Base-by-base conservation (phyloP, 2,113 vertebrate species). In the Aramus guarauna region DNA sequence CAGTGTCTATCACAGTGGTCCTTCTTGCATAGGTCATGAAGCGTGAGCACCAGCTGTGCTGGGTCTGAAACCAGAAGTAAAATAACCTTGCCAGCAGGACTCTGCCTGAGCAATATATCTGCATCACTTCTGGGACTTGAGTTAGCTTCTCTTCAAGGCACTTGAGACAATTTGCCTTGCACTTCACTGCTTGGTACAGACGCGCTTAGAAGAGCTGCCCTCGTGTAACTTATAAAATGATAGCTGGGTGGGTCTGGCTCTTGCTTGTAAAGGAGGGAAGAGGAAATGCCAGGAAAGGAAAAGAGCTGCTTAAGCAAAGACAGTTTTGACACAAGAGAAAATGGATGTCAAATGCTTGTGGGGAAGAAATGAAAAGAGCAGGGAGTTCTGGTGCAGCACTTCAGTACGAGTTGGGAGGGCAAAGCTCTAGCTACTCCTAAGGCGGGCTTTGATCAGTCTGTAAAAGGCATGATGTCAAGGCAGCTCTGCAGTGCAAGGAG, bases 81-180 rank as follows among this genome's bases (percentile, higher is more conserved):
- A 92, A 89, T 15, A 89, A 87, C 14, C 34, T 81, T 0, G 0
- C 37, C 36, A 9, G 7, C 32, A 50, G 76, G 43, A n/a, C 37
- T 92, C 30, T 93, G 67, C 72, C 88, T 55, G 34, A 92, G 89
- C 80, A 76, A 62, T 79, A 21, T 41, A 64, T 91, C 84, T 90
- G 56, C 50, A 62, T 85, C 48, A 11, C 53, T 90, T 91, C 77
- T 88, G 62, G 74, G 77, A 60, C 1, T 15, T 73, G 81, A 91
- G 81, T 85, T 91, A 91, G 69, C n/a, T 32, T 69, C 93, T 95
- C 87, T 96, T 81, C 47, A 95, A 76, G 81, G 81, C 81, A 85
- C 87, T 95, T 88, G 92, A 96, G 93, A 95, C 84, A 90, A 88
- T 94, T 96, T 85, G 69, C 91, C 84, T 96, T 20, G 69, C 85